Evolutionary conservation across 2,797 vertebrate genomes (phyloP), one percentile per base, ranked within the genome.

Genomic region (Enteromius unitaeniatus): DNA sequence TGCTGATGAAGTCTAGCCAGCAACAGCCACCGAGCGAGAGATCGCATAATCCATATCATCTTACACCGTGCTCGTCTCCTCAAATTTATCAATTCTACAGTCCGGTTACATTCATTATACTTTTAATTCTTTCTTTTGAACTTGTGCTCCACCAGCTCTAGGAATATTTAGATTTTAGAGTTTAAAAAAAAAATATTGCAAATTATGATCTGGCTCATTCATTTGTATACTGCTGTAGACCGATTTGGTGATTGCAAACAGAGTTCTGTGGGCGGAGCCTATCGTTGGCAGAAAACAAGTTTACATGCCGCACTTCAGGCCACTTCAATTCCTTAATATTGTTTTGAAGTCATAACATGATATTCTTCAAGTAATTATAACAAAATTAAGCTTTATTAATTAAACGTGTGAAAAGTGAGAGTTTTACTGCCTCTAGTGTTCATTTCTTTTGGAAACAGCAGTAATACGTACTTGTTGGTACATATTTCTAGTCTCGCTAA

Each of bases 1-100:
- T 89, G 88, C 88, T 89, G 90, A 93, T 92, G 86, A 91, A 92
- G 87, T 77, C 84, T 89, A 79, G 82, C 70, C 67, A 74, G 88
- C 85, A 83, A 85, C 75, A 64, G 68, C 79, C 64, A 83, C 62
- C 51, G 9, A 68, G 72, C 23, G 10, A 82, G 65, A 85, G 17
- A 78, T 40, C 49, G 45, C 31, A 77, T 37, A 64, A 64, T 42
- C 49, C 37, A 76, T 67, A 31, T 42, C 21, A 45, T 76, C 34
- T 42, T 28, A 42, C n/a, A 10, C 11, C 40, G 7, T 23, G 14
- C 37, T 6, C n/a, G 3, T 55, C 21, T 37, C 31, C 62, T 34
- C 6, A 55, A 70, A 70, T 70, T 37, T 42, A 42, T 2, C 42
- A 11, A 11, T 19, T 68, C 4, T 26, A 69, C 8, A 23, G 47